Conservation (phyloP, 2,888 invertebrate genomes). For the Cenopis cana region DNA sequence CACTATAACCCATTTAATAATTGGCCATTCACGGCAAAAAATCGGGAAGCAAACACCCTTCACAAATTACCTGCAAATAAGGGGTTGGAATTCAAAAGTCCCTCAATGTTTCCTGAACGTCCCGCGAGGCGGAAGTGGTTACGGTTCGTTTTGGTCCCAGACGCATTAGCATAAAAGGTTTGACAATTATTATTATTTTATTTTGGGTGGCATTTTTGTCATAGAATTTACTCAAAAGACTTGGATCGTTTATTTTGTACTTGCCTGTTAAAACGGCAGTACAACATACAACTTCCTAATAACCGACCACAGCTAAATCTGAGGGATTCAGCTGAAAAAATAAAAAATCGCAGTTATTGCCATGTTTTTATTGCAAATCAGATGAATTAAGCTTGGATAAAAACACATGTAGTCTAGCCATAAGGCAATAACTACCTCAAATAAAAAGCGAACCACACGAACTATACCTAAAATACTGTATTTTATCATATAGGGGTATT, state of each 20-base stretch:
- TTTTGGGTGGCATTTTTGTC: no score
- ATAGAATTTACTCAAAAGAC: no score
- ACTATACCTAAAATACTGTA: not conserved
- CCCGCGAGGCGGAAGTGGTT: slow-evolving; percentile 24
- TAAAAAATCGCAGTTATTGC: no score
- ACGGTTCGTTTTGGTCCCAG: slow-evolving; percentile 1
- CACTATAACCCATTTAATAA: slow-evolving; percentile 12
- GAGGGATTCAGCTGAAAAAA: no score
- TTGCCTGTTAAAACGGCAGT: no score
- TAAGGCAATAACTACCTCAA: not conserved
- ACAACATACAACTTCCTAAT: no score
- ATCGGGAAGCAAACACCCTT: slow-evolving; percentile 26
- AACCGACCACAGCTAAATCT: no score
- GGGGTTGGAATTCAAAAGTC: slow-evolving; percentile 18
- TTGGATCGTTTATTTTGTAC: no score
- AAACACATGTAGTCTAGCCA: not conserved
- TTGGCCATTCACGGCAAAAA: not conserved
- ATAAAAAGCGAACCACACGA: not conserved
- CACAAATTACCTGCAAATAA: slow-evolving; percentile 38
- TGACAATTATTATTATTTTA: slow-evolving; percentile 2
- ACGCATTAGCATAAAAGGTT: slow-evolving; percentile 26
- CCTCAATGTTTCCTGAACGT: slow-evolving; percentile 36
- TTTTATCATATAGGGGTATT: not conserved
- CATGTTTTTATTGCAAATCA: slow-evolving; percentile 13
- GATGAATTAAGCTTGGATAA: not conserved